Evolutionary conservation across 2,113 vertebrate genomes (phyloP).

Genomic region (Andinoacara biseriatus): DNA sequence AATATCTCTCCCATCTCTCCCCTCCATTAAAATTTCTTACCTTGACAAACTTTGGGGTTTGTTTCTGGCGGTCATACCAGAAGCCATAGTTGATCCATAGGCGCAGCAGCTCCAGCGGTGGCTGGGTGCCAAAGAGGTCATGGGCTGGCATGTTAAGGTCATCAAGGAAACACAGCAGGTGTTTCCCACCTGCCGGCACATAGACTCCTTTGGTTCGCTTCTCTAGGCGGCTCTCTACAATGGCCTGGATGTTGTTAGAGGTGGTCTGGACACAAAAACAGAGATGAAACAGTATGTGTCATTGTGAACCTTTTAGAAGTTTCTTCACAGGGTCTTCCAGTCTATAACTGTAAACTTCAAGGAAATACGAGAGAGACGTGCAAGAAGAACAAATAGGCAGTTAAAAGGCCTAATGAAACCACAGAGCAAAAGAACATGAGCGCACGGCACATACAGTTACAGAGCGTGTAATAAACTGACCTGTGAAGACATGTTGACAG

Average conservation of each 20-base stretch:
- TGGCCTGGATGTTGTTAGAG: constrained; percentile 86
- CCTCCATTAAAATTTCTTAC: constrained; percentile 72
- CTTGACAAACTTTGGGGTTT: constrained; percentile 84
- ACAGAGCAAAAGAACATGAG: background rate
- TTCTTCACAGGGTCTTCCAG: background rate
- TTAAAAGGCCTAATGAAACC: background rate
- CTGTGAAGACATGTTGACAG: constrained; percentile 92
- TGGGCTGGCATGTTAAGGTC: constrained; percentile 91
- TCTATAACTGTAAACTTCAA: background rate
- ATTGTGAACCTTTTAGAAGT: background rate
- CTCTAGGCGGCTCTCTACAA: constrained; percentile 87
- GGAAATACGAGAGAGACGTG: background rate
- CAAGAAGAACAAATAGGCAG: background rate
- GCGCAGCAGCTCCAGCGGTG: constrained; percentile 87
- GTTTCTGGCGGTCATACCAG: constrained; percentile 89
- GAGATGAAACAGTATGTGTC: background rate
- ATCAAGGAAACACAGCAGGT: constrained; percentile 87
- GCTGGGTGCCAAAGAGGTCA: constrained; percentile 88
- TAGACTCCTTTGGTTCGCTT: constrained; percentile 88
- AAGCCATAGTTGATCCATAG: constrained; percentile 92
- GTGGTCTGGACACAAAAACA: constrained; percentile 82
- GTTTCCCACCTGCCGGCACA: constrained; percentile 85
- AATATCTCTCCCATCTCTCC: background rate
- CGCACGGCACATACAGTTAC: background rate
- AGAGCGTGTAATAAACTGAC: constrained; percentile 56